Base-by-base conservation (phyloP, 1,140 invertebrate genomes). In the Listronotus bonariensis region DNA sequence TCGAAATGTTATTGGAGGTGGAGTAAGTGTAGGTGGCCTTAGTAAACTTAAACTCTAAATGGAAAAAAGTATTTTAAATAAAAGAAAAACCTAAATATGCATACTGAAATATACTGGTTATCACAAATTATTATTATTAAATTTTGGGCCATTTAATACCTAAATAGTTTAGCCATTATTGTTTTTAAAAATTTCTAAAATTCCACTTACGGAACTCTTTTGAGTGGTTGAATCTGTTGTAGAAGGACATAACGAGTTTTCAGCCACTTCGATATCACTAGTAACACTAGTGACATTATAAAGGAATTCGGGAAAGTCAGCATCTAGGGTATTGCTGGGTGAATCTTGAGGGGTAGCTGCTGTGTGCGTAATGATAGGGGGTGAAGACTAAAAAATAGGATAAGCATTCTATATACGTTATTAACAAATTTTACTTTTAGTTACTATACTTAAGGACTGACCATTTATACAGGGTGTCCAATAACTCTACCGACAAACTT, bases 321-420 rank as follows among this genome's bases (percentile, higher is more conserved):
- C 40, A 68, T 95, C 93, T 56, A 95, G 79, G 0, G 93, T 95
- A n/a, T 93, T 92, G 75, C 92, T 94, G 10, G 95, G 95, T 1
- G 92, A 95, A 73, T 95, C 93, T 81, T 95, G 92, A 18, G 94
- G 94, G 20, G 96, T 98, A 45, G 96, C 95, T 8, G 95, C 95
- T 8, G 95, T 98, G 71, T 96, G 94, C 0, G 93, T 97, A 69
- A 98, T 98, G 72, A 95, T 91, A 17, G 94, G 94, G 17, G 87
- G 87, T 52, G 76, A 75, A 75, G 53, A 72, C 68, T 69, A 52
- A 42, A 53, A 49, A 12, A 40, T 43, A 55, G 42, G 17, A 45
- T 41, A 45, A 17, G 20, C n/a, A n/a, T n/a, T n/a, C n/a, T n/a
- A n/a, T n/a, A n/a, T n/a, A n/a, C n/a, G n/a, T n/a, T n/a, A n/a